Conservation (phyloP, 1,140 invertebrate genomes). For the Anastatus disparis region DNA sequence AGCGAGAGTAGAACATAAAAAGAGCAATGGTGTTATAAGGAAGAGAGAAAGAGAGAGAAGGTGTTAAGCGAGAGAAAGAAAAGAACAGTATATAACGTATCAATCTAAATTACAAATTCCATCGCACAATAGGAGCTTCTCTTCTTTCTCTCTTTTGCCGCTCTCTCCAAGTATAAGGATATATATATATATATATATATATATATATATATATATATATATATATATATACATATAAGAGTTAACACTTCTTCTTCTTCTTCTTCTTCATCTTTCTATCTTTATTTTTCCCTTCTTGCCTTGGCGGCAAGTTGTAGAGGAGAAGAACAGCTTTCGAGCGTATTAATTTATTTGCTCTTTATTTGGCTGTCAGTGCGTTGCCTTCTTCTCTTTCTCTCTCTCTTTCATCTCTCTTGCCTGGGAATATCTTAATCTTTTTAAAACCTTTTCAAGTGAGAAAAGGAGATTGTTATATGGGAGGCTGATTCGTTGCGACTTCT, state of each 20-base stretch:
- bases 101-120: conserved; percentile 65
- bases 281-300: no score
- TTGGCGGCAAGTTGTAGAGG: no score
- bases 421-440: conserved; percentile 47
- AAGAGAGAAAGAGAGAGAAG: no score
- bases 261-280: no score
- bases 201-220: no score
- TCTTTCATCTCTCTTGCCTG: conserved; percentile 53
- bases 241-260: conserved; percentile 15
- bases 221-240: no score
- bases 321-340: conserved; percentile 7
- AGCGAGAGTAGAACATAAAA: background rate
- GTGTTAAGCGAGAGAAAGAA: conserved; percentile 24
- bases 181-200: no score
- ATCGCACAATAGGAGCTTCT: conserved; percentile 54
- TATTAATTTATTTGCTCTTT: conserved; percentile 68
- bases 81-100: conserved; percentile 47
- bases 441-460: background rate
- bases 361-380: conserved; percentile 63
- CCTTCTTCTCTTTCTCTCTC: no score
- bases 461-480: background rate
- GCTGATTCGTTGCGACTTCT: conserved; percentile 28
- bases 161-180: no score
- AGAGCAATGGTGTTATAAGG: background rate
- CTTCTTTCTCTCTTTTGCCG: conserved; percentile 21